Evolutionary conservation across 2,113 vertebrate species (phyloP).

Genomic region (Megaceryle torquata): DNA sequence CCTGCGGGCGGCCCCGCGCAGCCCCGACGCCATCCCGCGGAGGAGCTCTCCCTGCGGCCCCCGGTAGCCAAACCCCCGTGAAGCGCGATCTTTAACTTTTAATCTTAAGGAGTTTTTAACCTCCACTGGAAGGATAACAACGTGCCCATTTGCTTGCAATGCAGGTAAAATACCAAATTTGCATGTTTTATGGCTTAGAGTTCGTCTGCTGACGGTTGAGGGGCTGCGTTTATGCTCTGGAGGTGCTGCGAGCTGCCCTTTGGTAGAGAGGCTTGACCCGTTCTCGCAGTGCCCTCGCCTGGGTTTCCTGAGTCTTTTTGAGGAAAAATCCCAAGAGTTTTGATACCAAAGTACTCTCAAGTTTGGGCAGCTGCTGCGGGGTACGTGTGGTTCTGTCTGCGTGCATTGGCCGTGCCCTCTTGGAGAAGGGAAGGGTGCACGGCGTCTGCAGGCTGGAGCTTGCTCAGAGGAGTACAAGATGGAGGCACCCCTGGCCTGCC

Average conservation of each 20-base stretch:
- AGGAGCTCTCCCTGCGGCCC: neutral
- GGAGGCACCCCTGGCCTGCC: neutral
- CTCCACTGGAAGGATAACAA: neutral
- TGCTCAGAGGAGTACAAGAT: neutral
- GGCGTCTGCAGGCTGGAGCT: neutral
- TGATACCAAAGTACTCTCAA: fast-evolving
- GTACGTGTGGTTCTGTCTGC: fast-evolving
- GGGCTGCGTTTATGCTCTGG: neutral
- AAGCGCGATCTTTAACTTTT: neutral
- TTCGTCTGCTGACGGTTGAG: neutral
- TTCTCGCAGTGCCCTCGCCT: fast-evolving
- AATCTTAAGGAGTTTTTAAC: neutral
- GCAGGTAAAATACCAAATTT: neutral
- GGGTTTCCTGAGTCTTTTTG: neutral
- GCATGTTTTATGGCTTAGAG: neutral
- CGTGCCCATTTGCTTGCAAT: neutral
- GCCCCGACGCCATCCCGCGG: neutral
- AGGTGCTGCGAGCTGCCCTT: fast-evolving
- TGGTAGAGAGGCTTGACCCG: fast-evolving
- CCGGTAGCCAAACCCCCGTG: fast-evolving
- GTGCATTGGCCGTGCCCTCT: neutral
- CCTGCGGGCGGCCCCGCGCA: neutral
- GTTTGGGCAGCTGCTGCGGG: fast-evolving
- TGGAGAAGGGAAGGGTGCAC: fast-evolving
- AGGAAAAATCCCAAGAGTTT: neutral